Percentiles rank a stretch among this genome's conserved stretches.
Evolutionary conservation across 1,140 invertebrate genomes (phyloP).

Genomic region (Papilio aristodemus): DNA sequence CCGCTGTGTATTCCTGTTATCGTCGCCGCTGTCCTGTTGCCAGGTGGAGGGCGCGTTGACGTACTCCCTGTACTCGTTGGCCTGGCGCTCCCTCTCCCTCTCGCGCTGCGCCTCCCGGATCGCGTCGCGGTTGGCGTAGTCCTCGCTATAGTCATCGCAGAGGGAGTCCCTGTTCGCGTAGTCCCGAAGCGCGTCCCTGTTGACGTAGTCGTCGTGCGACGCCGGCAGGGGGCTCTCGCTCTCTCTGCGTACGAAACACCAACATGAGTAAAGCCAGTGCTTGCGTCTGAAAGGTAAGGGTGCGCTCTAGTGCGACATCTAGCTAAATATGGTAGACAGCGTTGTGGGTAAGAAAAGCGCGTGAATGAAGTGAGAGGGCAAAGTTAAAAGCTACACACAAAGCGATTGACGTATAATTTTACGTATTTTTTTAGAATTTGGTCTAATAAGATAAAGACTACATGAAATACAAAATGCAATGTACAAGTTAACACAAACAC

Average conservation of each 20-base stretch:
- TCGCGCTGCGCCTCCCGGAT: slow-evolving; percentile 77
- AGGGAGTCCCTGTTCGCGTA: slow-evolving; percentile 77
- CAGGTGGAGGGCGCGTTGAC: slow-evolving; percentile 71
- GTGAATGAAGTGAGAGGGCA: not conserved
- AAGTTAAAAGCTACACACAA: slow-evolving; percentile 17
- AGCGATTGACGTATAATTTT: not conserved
- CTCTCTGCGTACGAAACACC: slow-evolving; percentile 77
- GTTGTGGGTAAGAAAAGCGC: slow-evolving; percentile 33
- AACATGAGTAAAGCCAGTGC: slow-evolving; percentile 73
- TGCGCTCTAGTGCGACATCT: slow-evolving; percentile 61
- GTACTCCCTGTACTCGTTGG: slow-evolving; percentile 71
- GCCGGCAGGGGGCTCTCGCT: slow-evolving; percentile 72
- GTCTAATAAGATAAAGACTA: too few species aligned
- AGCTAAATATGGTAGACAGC: slow-evolving; percentile 39
- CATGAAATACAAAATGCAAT: too few species aligned
- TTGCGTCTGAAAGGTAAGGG: slow-evolving; percentile 69
- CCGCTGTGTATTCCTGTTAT: slow-evolving; percentile 78
- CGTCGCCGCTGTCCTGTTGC: slow-evolving; percentile 64
- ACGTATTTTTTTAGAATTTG: too few species aligned
- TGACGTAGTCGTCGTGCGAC: slow-evolving; percentile 77
- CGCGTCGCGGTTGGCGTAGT: slow-evolving; percentile 77
- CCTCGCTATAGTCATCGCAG: slow-evolving; percentile 74
- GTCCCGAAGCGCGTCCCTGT: slow-evolving; percentile 68
- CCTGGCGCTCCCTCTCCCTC: slow-evolving; percentile 62
- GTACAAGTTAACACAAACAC: too few species aligned